Evolutionary conservation across 2,797 vertebrate genomes (phyloP).

Genomic region (Lacerta bilineata): DNA sequence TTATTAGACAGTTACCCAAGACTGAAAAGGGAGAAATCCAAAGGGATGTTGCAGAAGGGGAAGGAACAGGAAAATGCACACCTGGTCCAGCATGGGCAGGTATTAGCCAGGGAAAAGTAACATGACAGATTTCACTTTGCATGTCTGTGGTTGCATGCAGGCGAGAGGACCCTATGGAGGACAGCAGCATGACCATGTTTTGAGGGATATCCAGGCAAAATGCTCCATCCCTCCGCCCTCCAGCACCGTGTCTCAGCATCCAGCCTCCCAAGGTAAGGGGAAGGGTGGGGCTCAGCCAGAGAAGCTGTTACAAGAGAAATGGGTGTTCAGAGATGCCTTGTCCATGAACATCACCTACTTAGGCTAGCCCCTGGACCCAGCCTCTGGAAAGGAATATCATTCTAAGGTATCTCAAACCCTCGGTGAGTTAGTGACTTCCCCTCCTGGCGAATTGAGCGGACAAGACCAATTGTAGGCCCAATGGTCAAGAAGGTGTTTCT

Average conservation of each 20-base stretch:
- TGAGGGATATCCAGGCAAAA: not conserved
- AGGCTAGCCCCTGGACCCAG: too few relatives aligned
- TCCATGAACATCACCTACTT: too few relatives aligned
- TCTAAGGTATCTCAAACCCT: not conserved
- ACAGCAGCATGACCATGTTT: not conserved
- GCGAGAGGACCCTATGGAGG: not conserved
- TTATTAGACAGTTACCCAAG: not conserved
- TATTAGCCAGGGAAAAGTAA: not conserved
- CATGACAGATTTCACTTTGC: not conserved
- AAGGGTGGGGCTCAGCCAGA: not conserved
- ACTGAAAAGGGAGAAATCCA: not conserved
- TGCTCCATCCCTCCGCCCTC: fast-evolving
- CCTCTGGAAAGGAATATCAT: not conserved
- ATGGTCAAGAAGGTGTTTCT: too few relatives aligned
- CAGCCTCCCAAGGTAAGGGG: conserved; percentile 4
- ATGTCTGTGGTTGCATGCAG: not conserved
- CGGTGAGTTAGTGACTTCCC: too few relatives aligned
- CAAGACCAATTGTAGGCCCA: too few relatives aligned
- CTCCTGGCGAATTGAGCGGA: too few relatives aligned
- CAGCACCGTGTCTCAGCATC: not conserved
- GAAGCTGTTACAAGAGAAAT: not conserved
- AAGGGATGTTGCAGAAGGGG: not conserved
- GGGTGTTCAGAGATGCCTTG: not conserved
- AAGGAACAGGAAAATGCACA: not conserved
- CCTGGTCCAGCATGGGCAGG: not conserved